A percentile compares a stretch with the other conserved stretches of the same genome.
phyloP scores from a whole-genome alignment of 2,888 invertebrate genomes.

The Leptinotarsa haldemani region DNA sequence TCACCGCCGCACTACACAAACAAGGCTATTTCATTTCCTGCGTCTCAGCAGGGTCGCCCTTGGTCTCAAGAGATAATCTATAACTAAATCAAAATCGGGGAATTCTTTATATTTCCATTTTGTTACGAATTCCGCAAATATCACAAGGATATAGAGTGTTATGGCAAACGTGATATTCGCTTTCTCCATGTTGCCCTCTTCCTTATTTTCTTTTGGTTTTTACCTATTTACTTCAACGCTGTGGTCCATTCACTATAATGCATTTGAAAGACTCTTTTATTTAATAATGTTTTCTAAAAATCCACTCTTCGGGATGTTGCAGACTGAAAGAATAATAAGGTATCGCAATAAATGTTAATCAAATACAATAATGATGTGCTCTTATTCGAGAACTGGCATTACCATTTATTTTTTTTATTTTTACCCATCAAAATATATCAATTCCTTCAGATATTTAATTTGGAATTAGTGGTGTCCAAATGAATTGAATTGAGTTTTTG shows the following conservation, averaged over 20 bases:
- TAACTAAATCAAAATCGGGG: slow-evolving; percentile 25
- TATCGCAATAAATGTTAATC: too few species aligned
- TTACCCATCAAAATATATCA: too few species aligned
- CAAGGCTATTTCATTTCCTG: slow-evolving; percentile 61
- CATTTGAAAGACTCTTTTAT: not conserved
- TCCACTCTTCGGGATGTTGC: too few species aligned
- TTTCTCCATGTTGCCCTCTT: not conserved
- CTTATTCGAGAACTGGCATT: too few species aligned
- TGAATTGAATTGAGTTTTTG: too few species aligned
- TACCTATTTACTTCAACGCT: not conserved
- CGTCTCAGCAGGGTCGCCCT: slow-evolving; percentile 49
- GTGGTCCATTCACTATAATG: not conserved
- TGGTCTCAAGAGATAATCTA: slow-evolving; percentile 28
- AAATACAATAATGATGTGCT: too few species aligned
- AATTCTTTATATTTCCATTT: slow-evolving; percentile 19
- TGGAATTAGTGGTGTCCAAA: too few species aligned
- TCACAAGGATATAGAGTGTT: slow-evolving; percentile 19
- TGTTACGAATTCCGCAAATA: slow-evolving; percentile 6
- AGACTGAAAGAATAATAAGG: too few species aligned
- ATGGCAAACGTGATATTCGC: slow-evolving; percentile 22
- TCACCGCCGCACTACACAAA: slow-evolving; percentile 62
- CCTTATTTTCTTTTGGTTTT: not conserved
- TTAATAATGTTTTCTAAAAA: too few species aligned
- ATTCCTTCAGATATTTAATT: too few species aligned
- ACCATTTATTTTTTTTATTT: too few species aligned